Conservation (phyloP, 2,797 vertebrate genomes). For the Galaxias olidus region DNA sequence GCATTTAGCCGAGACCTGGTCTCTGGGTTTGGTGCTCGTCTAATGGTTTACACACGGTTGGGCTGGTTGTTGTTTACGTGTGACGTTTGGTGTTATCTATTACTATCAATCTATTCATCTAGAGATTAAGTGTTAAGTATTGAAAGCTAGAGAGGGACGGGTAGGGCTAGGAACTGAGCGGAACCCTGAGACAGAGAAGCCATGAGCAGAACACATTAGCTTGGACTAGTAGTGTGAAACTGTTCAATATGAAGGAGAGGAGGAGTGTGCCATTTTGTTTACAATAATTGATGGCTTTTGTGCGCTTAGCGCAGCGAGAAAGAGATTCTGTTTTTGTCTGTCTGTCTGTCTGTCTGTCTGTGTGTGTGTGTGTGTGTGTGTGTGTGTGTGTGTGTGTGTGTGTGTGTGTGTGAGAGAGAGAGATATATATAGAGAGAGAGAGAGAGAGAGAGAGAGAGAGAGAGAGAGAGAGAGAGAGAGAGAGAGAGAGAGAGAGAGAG, state of each 20-base stretch:
- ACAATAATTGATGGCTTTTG: too few species aligned
- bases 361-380: not conserved
- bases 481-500: not conserved
- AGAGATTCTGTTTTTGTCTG: too few species aligned
- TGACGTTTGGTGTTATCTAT: not conserved
- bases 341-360: not conserved
- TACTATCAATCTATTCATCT: too few species aligned
- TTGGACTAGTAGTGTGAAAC: too few species aligned
- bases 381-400: slow-evolving; percentile 13
- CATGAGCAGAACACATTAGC: too few species aligned
- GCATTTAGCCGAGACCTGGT: not conserved
- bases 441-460: slow-evolving; percentile 6
- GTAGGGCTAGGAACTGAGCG: too few species aligned
- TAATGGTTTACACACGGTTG: not conserved
- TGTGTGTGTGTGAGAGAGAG: slow-evolving; percentile 10
- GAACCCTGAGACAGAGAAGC: too few species aligned
- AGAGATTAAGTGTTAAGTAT: too few species aligned
- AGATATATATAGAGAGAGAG: slow-evolving; percentile 10
- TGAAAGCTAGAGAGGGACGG: too few species aligned
- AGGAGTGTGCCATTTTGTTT: too few species aligned
- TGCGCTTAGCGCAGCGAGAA: too few species aligned
- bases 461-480: slow-evolving; percentile 12
- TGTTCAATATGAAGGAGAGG: too few species aligned
- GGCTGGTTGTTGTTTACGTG: not conserved
- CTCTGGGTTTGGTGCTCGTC: not conserved